These are phyloP conservation scores for Lytechinus pictus DNA, from an alignment of 35 echinoderm and acorn worm genomes.

Conservation along the genomic window DNA sequence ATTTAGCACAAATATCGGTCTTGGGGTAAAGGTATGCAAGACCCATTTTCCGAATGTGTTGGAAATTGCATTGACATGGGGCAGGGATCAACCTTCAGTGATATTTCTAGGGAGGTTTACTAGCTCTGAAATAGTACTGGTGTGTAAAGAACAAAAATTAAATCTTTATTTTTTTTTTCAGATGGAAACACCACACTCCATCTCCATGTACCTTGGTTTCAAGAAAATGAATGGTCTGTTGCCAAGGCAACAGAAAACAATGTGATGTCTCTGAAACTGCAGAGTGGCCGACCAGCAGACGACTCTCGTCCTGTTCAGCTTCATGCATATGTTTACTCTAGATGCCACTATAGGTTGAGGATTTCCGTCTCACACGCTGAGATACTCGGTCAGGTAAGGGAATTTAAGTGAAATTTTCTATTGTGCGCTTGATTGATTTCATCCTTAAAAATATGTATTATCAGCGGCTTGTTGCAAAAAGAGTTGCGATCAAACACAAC, in stretches of 20 bases:
- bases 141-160: too few species aligned
- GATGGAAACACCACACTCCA: constrained; percentile 50
- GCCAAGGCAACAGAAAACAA: constrained; percentile 48
- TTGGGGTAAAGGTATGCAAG: too few species aligned
- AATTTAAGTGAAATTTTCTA: neutral
- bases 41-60: too few species aligned
- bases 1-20: too few species aligned
- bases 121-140: too few species aligned
- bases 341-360: constrained; percentile 41
- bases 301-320: neutral
- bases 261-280: constrained; percentile 40
- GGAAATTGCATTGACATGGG: too few species aligned
- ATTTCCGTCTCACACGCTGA: neutral
- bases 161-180: neutral
- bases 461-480: too few species aligned
- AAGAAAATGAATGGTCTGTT: constrained; percentile 49
- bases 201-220: constrained; percentile 33
- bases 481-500: too few species aligned
- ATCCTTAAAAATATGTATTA: too few species aligned
- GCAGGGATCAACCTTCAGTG: too few species aligned
- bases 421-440: neutral
- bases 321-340: constrained; percentile 43
- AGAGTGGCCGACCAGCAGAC: constrained; percentile 22
- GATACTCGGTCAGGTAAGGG: constrained; percentile 21
- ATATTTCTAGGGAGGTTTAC: too few species aligned